Percentiles rank a stretch among this genome's conserved stretches.
Conservation (phyloP, 2,888 invertebrate genomes). For the Eubasilissa splendida region DNA sequence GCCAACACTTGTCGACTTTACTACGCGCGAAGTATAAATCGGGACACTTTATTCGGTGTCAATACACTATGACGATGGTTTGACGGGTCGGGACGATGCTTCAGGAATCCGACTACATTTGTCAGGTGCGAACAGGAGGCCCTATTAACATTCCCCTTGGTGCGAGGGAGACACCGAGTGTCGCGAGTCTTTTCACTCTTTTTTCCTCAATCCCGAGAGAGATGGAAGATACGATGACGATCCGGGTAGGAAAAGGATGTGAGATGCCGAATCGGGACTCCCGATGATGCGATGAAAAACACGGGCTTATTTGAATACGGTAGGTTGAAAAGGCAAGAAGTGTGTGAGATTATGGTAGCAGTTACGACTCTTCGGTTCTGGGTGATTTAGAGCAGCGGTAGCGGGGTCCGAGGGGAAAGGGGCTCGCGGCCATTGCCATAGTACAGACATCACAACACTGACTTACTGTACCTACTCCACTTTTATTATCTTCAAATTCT, state of each 20-base stretch:
- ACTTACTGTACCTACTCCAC: slow-evolving; percentile 8
- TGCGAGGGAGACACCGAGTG: slow-evolving; percentile 51
- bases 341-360: slow-evolving; percentile 42
- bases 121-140: slow-evolving; percentile 57
- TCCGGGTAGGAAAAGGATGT: slow-evolving; percentile 47
- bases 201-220: slow-evolving; percentile 51
- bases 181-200: slow-evolving; percentile 52
- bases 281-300: slow-evolving; percentile 58
- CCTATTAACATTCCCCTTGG: slow-evolving; percentile 53
- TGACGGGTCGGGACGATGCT: slow-evolving; percentile 34
- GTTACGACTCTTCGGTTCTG: slow-evolving; percentile 47
- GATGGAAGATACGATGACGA: slow-evolving; percentile 14
- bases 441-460: slow-evolving; percentile 27
- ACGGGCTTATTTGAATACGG: slow-evolving; percentile 58
- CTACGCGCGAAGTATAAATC: neutral
- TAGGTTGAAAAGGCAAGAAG: slow-evolving; percentile 47
- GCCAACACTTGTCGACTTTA: neutral
- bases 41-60: slow-evolving; percentile 19
- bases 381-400: neutral
- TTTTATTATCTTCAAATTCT: neutral
- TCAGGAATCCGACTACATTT: slow-evolving; percentile 58
- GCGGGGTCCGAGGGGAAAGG: slow-evolving; percentile 7
- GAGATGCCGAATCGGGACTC: slow-evolving; percentile 56
- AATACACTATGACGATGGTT: slow-evolving; percentile 24
- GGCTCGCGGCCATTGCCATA: slow-evolving; percentile 37